Base-by-base conservation (phyloP, 2,888 invertebrate species). In the Meteorus colon region DNA sequence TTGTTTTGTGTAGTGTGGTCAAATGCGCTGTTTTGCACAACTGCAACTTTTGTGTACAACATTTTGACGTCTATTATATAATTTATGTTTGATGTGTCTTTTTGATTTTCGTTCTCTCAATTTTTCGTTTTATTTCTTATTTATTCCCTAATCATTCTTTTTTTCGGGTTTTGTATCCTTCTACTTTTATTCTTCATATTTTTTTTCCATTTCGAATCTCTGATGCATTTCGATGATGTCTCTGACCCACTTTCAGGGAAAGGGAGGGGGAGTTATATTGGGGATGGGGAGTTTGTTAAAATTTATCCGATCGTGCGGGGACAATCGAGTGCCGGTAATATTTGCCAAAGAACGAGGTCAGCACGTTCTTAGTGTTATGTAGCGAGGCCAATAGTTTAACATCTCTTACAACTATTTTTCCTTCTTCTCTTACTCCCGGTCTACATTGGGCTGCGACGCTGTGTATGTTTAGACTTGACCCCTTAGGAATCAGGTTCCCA, bases 281-380 rank as follows among this genome's bases (percentile, higher is more conserved):
- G 60, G 48, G 71, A 70, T 41, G 60, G 73, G 68, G 70, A 73
- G 78, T 81, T 81, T 82, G 81, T 81, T 80, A 79, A 80, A 79
- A 81, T 81, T 63, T 72, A 67, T 59, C 67, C 66, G 41, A 73
- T 66, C 65, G 65, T 41, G 62, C 8, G 62, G 51, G 66, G 45
- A 75, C 68, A 74, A 19, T 67, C 62, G 74, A 79, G 79, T 75
- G 70, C 75, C 60, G 63, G 79, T 80, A 81, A 82, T 84, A 80
- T 76, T 81, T 80, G 78, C 74, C 80, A 77, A 79, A 78, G 79
- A 84, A 84, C 80, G 81, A 82, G 84, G 84, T 83, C 84, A 83
- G 79, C 79, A 80, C 75, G 81, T 81, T 83, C 82, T 82, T 78
- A 82, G 80, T 77, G 75, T 78, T 82, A 80, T 78, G 75, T 29